A percentile compares a stretch with the other conserved stretches of the same genome.
phyloP scores from a whole-genome alignment of 2,113 vertebrate genomes.

The Acrocephalus kingi region DNA sequence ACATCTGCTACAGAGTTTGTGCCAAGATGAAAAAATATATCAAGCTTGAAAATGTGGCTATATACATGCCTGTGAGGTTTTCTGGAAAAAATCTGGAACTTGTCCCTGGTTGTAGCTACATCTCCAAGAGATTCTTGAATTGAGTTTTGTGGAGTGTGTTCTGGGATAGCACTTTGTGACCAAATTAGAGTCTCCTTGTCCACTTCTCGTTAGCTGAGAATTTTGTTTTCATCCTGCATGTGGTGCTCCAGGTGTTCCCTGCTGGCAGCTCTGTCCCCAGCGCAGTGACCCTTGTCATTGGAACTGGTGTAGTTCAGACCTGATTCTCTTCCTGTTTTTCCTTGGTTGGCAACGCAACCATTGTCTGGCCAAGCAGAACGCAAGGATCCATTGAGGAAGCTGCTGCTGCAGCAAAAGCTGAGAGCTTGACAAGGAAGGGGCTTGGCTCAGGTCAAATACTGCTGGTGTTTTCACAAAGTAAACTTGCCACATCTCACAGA shows the following conservation, averaged over 20 bases:
- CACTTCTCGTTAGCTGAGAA: neutral
- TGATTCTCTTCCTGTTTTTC: slow-evolving; percentile 27
- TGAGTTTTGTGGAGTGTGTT: neutral
- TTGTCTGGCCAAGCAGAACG: neutral
- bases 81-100: neutral
- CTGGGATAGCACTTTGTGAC: neutral
- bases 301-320: neutral
- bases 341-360: neutral
- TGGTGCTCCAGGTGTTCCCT: neutral
- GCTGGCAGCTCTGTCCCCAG: neutral
- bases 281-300: neutral
- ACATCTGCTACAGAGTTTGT: neutral
- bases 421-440: neutral
- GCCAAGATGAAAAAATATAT: neutral
- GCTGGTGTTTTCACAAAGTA: neutral
- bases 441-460: neutral
- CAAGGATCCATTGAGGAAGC: neutral
- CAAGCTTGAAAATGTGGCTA: neutral
- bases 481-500: neutral
- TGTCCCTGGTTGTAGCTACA: neutral
- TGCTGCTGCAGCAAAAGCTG: neutral
- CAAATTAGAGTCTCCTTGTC: neutral
- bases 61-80: neutral
- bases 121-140: neutral
- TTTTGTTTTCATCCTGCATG: neutral